Evolutionary conservation across 2,113 vertebrate species (phyloP).

Genomic region (Poeciliopsis prolifica): DNA sequence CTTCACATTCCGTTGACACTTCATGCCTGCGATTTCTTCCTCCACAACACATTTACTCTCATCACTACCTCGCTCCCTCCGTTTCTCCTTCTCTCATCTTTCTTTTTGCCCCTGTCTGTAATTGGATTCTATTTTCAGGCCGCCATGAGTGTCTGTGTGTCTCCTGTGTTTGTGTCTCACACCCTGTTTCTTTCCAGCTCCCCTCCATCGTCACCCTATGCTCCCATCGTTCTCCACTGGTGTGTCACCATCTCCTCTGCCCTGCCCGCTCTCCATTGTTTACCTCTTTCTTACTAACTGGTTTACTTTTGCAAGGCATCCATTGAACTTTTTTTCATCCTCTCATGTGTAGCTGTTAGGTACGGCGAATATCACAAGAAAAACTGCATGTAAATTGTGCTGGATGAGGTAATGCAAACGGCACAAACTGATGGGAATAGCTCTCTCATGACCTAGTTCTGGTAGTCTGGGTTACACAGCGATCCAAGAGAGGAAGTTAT

Average conservation of each 20-base stretch:
- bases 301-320: conserved; percentile 24
- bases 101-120: conserved; percentile 78
- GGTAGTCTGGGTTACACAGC: conserved; percentile 66
- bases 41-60: conserved; percentile 70
- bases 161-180: conserved; percentile 82
- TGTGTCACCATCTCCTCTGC: conserved; percentile 51
- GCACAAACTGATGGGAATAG: conserved; percentile 53
- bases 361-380: conserved; percentile 27
- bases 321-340: conserved; percentile 33
- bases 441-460: conserved; percentile 72
- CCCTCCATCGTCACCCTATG: conserved; percentile 76
- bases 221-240: conserved; percentile 58
- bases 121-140: conserved; percentile 86
- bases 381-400: conserved; percentile 47
- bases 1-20: conserved; percentile 74
- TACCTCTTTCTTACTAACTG: conserved; percentile 14
- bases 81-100: conserved; percentile 64
- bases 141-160: conserved; percentile 78
- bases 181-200: conserved; percentile 81
- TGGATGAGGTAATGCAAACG: conserved; percentile 58
- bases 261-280: conserved; percentile 4
- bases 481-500: conserved; percentile 60
- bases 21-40: conserved; percentile 69
- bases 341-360: conserved; percentile 33
- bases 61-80: conserved; percentile 65